Evolutionary conservation across 2,888 invertebrate genomes (phyloP).

Genomic region (Lamellibrachia columna): DNA sequence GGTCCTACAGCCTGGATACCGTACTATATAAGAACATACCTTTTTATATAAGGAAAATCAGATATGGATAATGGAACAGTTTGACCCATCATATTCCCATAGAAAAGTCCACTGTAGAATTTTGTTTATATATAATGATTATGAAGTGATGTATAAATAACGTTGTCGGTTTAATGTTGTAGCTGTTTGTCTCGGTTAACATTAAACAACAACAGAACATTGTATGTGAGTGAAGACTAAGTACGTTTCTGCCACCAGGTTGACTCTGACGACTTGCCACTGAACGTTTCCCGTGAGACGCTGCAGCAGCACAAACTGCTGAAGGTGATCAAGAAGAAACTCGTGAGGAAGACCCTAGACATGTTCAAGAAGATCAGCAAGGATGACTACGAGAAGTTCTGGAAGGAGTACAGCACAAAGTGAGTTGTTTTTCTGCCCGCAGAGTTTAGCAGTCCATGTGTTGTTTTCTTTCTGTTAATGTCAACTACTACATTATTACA

Average conservation of each 20-base stretch:
- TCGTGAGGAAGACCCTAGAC: slow-evolving; percentile 95
- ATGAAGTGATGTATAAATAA: neutral
- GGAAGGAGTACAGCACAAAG: slow-evolving; percentile 99
- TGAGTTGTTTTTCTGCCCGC: slow-evolving; percentile 63
- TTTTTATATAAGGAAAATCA: too few species aligned
- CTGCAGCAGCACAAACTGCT: slow-evolving; percentile 98
- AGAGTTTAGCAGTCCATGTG: neutral
- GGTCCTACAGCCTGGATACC: too few species aligned
- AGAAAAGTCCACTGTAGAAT: neutral
- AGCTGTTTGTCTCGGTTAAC: neutral
- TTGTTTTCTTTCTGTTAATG: neutral
- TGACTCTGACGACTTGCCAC: slow-evolving; percentile 97
- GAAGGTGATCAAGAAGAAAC: slow-evolving; percentile 98
- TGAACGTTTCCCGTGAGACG: slow-evolving; percentile 97
- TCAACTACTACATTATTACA: neutral
- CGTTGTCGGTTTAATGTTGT: neutral
- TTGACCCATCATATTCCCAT: too few species aligned
- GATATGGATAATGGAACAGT: too few species aligned
- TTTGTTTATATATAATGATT: neutral
- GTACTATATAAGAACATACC: too few species aligned
- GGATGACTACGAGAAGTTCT: slow-evolving; percentile 90
- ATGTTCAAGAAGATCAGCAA: slow-evolving; percentile 96
- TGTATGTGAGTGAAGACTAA: too few species aligned
- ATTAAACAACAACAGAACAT: neutral
- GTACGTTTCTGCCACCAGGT: slow-evolving; percentile 65